Conservation (phyloP, 2,113 vertebrate species). For the Globicephala melas region DNA sequence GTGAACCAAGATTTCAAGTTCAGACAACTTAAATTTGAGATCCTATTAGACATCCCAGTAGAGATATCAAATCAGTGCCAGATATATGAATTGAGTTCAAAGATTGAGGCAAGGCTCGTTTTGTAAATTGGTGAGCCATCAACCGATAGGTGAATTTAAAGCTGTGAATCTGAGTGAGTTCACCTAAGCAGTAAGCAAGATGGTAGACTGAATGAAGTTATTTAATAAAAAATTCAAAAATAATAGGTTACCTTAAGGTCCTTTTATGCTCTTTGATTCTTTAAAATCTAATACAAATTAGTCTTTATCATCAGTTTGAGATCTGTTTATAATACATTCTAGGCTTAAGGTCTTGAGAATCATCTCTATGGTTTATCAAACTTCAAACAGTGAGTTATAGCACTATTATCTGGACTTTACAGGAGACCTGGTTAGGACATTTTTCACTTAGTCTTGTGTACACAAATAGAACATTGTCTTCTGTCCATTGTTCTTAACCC, state of each 20-base stretch:
- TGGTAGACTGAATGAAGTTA: not conserved
- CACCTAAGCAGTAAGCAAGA: not conserved
- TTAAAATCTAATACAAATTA: not conserved
- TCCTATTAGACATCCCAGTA: not conserved
- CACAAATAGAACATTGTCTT: constrained; percentile 51
- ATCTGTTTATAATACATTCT: not conserved
- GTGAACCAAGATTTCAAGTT: not conserved
- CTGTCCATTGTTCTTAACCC: constrained; percentile 43
- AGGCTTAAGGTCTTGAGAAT: not conserved
- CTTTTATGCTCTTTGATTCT: not conserved
- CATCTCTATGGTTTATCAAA: constrained; percentile 37
- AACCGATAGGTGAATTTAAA: not conserved
- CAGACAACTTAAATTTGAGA: not conserved
- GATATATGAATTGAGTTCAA: not conserved
- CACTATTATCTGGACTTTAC: constrained; percentile 34
- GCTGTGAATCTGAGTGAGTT: not conserved
- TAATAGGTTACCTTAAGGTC: not conserved
- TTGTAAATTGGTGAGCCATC: not conserved
- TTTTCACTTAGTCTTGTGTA: constrained; percentile 48
- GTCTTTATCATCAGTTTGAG: not conserved
- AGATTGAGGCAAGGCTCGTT: not conserved
- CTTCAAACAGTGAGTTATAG: constrained; percentile 43
- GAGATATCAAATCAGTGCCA: not conserved
- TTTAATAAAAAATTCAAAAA: not conserved
- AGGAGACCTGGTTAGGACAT: constrained; percentile 26